phyloP scores from a whole-genome alignment of 1,140 invertebrate genomes.

The Calosoma granatense region DNA sequence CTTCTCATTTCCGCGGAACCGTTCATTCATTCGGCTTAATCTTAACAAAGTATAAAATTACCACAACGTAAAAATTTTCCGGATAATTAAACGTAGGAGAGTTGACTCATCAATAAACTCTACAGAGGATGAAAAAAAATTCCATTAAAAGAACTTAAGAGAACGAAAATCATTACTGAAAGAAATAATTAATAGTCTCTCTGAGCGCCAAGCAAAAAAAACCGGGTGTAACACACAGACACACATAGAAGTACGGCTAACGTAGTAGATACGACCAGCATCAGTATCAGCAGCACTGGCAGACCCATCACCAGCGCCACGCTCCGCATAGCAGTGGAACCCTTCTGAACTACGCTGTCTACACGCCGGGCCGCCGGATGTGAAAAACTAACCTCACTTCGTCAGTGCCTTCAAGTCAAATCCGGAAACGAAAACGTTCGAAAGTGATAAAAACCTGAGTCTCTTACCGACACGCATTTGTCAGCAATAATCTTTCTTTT shows the following conservation, averaged over 20 bases:
- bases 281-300: neutral
- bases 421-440: constrained; percentile 2
- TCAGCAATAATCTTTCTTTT: neutral
- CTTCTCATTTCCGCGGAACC: too few species aligned
- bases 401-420: constrained; percentile 1
- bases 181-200: neutral
- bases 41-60: neutral
- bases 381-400: constrained; percentile 7
- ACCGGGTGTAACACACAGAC: neutral
- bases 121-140: neutral
- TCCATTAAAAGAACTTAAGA: neutral
- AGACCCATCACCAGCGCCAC: neutral
- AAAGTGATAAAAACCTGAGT: neutral
- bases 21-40: too few species aligned
- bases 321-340: neutral
- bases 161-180: neutral
- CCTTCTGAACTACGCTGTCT: neutral
- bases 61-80: neutral
- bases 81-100: neutral
- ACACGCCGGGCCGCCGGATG: neutral
- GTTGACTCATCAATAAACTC: neutral
- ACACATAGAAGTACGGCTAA: neutral
- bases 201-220: too few species aligned
- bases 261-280: neutral
- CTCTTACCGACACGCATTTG: neutral